Base-by-base conservation (phyloP, 2,113 vertebrate genomes). In the Rhodinocichla rosea region DNA sequence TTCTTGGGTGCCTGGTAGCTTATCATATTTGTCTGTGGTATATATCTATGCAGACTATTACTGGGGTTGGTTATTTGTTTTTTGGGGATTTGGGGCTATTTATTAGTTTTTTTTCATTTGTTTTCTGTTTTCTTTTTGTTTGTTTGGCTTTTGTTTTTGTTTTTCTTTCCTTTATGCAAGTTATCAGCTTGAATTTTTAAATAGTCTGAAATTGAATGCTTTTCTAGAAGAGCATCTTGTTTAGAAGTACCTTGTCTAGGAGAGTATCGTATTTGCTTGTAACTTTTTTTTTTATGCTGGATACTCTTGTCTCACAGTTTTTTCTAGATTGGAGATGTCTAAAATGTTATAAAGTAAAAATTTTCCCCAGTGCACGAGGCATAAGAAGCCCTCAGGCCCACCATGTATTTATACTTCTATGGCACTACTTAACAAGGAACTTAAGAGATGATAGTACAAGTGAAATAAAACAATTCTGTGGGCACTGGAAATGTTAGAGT, bases 291-390 rank as follows among this genome's bases (percentile, higher is more conserved):
- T 52, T 77, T 37, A 27, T 33, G 6, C 4, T 42, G 2, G 4
- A 5, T 62, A 7, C 6, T n/a, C 16, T 60, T 27, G 11, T 39
- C 22, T 73, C 9, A 1, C 0, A 1, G 5, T 32, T 30, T 73
- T 89, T 59, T 79, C 16, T 44, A 33, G 27, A 9, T 13, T 33
- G 11, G 35, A 50, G 37, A 15, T 23, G 22, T 55, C 5, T 15
- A 28, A 15, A 47, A 39, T 18, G 28, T 52, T 67, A 4, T 17
- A 4, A 24, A 35, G 2, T 39, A 45, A 37, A 49, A 67, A 5
- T 52, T 83, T 86, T 42, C 17, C 16, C 11, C 45, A 19, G 9
- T 33, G 15, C 1, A 40, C 0, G 2, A 81, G 30, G 12, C 60
- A 3, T 60, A 27, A 35, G 57, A 50, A 33, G 5, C 20, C 8